Evolutionary conservation across 1,140 invertebrate genomes (phyloP).

Genomic region (Procambarus virginalis): DNA sequence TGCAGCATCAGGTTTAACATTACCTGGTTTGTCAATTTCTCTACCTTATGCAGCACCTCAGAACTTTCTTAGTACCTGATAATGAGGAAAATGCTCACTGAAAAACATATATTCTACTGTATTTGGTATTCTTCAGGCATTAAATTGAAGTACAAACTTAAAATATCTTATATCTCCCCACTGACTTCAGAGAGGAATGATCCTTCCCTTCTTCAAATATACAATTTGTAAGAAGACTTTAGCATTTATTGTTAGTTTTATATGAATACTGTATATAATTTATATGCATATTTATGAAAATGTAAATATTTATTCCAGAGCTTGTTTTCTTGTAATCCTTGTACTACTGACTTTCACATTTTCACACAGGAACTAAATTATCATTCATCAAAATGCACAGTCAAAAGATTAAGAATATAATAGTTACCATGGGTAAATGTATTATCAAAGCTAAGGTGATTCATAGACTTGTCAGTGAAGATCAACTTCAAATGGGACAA

Average conservation of each 20-base stretch:
- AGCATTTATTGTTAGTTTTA: constrained; percentile 62
- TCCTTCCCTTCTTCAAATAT: constrained; percentile 34
- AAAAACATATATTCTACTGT: neutral
- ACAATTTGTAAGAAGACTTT: constrained; percentile 51
- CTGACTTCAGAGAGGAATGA: constrained; percentile 12
- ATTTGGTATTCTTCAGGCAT: constrained; percentile 30
- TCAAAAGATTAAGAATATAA: too few relatives aligned
- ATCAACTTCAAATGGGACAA: too few relatives aligned
- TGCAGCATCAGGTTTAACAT: constrained; percentile 16
- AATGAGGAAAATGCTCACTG: constrained; percentile 20
- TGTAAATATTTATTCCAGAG: constrained; percentile 61
- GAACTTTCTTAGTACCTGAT: constrained; percentile 33
- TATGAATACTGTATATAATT: constrained; percentile 62
- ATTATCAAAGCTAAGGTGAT: too few relatives aligned
- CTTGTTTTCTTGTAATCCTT: neutral
- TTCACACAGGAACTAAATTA: too few relatives aligned
- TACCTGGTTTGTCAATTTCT: neutral
- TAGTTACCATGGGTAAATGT: too few relatives aligned
- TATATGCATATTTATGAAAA: constrained; percentile 66
- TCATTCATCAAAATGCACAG: too few relatives aligned
- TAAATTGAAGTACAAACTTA: constrained; percentile 64
- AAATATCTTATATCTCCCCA: neutral
- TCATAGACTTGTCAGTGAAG: too few relatives aligned
- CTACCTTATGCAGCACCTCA: constrained; percentile 23
- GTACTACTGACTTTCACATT: too few relatives aligned